phyloP scores from a whole-genome alignment of 2,888 invertebrate genomes.

The Imbricaverruca yamaguchii region DNA sequence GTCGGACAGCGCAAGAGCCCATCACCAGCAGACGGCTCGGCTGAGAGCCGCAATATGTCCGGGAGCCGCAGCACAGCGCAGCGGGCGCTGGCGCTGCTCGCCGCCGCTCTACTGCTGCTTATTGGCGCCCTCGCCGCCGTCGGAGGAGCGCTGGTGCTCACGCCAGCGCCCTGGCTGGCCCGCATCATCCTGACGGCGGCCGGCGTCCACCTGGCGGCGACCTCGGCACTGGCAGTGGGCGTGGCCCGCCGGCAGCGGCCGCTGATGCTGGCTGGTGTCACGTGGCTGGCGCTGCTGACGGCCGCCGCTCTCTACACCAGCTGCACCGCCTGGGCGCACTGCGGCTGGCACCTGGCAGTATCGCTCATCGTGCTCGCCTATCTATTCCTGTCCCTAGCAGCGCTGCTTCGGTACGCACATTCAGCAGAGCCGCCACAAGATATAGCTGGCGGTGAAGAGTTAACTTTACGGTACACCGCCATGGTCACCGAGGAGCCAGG shows the following conservation, averaged over 20 bases:
- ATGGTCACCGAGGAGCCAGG: too few species aligned
- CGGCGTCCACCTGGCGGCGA: constrained; percentile 12
- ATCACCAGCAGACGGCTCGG: too few species aligned
- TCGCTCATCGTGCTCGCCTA: background rate
- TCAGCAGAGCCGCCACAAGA: background rate
- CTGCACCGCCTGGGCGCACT: constrained; percentile 3
- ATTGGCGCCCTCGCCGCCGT: background rate
- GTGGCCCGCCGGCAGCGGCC: constrained; percentile 8
- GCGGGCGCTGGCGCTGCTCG: constrained; percentile 9
- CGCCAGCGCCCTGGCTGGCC: background rate
- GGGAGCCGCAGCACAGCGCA: background rate
- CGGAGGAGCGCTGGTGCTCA: background rate
- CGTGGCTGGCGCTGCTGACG: constrained; percentile 6
- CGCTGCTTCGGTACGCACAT: background rate
- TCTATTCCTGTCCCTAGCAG: background rate
- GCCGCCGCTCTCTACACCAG: background rate
- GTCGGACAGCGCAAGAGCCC: too few species aligned
- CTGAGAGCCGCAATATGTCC: too few species aligned
- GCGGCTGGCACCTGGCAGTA: constrained; percentile 13
- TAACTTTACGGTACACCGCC: background rate
- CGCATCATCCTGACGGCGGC: background rate
- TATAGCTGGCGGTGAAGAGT: background rate
- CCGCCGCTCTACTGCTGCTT: background rate
- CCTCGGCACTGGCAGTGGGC: background rate
- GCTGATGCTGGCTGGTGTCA: background rate